Base-by-base conservation (phyloP, 1,140 invertebrate species). In the Brachystomella parvula region DNA sequence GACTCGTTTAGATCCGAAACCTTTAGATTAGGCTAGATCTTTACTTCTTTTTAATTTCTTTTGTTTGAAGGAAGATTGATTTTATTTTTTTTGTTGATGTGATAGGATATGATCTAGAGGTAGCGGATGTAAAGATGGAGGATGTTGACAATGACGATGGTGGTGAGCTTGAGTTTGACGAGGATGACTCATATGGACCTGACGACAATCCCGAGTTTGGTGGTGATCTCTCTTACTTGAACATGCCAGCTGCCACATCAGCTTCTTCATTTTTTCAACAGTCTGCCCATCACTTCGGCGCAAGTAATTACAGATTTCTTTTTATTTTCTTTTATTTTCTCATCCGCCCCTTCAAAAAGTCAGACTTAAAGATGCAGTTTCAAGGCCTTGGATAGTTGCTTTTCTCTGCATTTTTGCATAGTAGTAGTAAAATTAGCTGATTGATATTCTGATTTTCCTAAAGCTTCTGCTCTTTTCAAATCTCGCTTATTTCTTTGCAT, bases 111-210 rank as follows among this genome's bases (percentile, higher is more conserved):
- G 68, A 70, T 60, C 44, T 73, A 68, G 68, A 70, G 30, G 26
- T 65, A 67, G 67, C 67, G 53, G 71, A 67, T 60, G 60, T 69
- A 62, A 69, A 72, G 64, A 67, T 69, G 60, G 68, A 72, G 39
- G 61, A 35, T 65, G 66, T 63, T 19, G 53, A 39, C 33, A 47
- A 56, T 15, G 65, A 47, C 29, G 63, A 58, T 9, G 66, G 69
- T 66, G 61, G 63, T 63, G 66, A 73, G 31, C 61, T 66, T 67
- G 57, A 68, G 17, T 60, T 58, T 67, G 62, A 69, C 47, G 71
- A 70, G 44, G 69, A 71, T 62, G 33, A 64, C 28, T 57, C 24
- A 62, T 32, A 57, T 63, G 59, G 47, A 29, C 53, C 63, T 47
- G 19, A 59, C 64, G 47, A 62, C 47, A 61, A 66, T 61, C 47